Conservation (phyloP, 1,140 invertebrate genomes). For the Octopus bimaculoides region DNA sequence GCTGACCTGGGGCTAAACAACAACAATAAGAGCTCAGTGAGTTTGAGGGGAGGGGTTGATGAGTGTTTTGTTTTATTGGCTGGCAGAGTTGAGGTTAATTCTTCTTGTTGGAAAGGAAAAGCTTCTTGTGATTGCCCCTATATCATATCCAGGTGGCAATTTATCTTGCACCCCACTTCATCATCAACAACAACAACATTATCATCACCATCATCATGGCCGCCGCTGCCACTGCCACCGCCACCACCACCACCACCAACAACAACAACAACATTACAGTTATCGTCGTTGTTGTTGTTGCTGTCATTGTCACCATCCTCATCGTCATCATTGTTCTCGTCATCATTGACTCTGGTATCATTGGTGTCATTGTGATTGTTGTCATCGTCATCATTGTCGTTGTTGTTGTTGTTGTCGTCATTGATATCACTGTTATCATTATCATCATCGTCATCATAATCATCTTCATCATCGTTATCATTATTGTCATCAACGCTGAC, state of each 20-base stretch:
- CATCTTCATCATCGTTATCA: no score
- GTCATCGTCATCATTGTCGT: not conserved
- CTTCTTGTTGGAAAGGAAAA: conserved; percentile 13
- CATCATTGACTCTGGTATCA: conserved; percentile 7
- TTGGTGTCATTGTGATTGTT: not conserved
- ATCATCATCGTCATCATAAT: no score
- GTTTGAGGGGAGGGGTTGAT: no score
- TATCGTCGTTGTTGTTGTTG: not conserved
- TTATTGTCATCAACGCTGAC: no score
- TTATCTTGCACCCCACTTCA: not conserved
- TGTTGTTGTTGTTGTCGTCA: no score
- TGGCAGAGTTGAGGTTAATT: not conserved
- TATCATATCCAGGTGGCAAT: not conserved
- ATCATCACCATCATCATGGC: not conserved
- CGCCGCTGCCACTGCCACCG: not conserved
- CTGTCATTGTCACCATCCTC: not conserved
- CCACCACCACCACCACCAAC: not conserved
- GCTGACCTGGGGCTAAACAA: no score
- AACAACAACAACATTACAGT: no score
- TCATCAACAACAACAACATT: not conserved
- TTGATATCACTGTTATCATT: no score
- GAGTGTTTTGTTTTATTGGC: no score
- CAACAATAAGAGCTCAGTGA: no score
- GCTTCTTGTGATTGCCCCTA: not conserved
- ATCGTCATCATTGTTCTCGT: conserved; percentile 5